phyloP scores from a whole-genome alignment of 2,113 vertebrate genomes.

The Spermophilus dauricus region DNA sequence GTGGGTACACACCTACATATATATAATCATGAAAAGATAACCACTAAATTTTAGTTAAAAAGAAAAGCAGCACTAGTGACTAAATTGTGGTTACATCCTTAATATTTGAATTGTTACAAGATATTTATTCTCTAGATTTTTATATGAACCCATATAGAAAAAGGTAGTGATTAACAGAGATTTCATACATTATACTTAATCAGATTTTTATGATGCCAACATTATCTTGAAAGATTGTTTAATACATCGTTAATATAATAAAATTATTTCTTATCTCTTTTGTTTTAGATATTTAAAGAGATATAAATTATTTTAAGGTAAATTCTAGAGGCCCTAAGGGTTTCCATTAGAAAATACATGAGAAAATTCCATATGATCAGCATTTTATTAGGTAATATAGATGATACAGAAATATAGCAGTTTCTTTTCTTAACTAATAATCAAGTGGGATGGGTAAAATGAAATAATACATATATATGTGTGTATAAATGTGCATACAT shows the following conservation, averaged over 20 bases:
- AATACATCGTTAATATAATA: neutral
- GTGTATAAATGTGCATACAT: neutral
- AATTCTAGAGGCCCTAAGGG: neutral
- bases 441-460: constrained; percentile 12
- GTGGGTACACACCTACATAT: neutral
- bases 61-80: neutral
- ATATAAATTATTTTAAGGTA: neutral
- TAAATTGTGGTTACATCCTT: neutral
- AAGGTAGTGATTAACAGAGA: neutral
- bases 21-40: neutral
- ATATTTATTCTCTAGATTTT: constrained; percentile 6
- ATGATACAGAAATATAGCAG: neutral
- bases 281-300: constrained; percentile 35
- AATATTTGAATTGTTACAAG: neutral
- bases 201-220: neutral
- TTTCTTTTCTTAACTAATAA: neutral
- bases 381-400: constrained; percentile 29
- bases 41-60: neutral
- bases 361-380: neutral
- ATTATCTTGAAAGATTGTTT: neutral
- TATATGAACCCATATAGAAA: neutral
- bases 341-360: constrained; percentile 33
- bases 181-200: neutral
- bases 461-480: neutral
- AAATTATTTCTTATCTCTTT: neutral